phyloP scores from a whole-genome alignment of 2,888 invertebrate species.

The Cyclophora albipunctata region DNA sequence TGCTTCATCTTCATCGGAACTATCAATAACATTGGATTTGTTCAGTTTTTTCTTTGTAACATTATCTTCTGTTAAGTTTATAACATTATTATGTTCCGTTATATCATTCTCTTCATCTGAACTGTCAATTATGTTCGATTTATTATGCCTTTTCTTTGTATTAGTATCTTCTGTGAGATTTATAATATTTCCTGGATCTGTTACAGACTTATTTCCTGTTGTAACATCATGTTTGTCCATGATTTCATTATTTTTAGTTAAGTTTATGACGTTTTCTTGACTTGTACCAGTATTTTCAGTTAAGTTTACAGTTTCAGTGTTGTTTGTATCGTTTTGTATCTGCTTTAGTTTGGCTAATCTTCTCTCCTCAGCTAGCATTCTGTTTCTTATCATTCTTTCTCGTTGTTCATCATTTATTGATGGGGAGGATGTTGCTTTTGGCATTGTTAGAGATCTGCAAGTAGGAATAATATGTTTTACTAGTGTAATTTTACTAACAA shows the following conservation, averaged over 20 bases:
- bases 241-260: neutral
- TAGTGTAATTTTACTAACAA: too few relatives aligned
- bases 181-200: conserved; percentile 4
- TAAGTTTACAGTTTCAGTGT: conserved; percentile 4
- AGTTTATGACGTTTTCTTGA: conserved; percentile 3
- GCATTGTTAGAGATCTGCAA: conserved; percentile 42
- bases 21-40: conserved; percentile 3
- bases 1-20: conserved; percentile 31
- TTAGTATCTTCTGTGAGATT: neutral
- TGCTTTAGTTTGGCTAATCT: conserved; percentile 70
- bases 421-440: conserved; percentile 62
- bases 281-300: conserved; percentile 8
- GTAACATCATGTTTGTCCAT: conserved; percentile 1
- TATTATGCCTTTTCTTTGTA: conserved; percentile 3
- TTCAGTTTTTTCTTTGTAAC: conserved; percentile 2
- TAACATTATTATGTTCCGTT: conserved; percentile 14
- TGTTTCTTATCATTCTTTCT: conserved; percentile 81
- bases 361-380: conserved; percentile 78
- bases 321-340: neutral
- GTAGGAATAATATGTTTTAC: neutral
- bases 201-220: conserved; percentile 6
- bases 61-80: conserved; percentile 17
- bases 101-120: conserved; percentile 32
- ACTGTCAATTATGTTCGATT: conserved; percentile 17
- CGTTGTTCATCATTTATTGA: conserved; percentile 77